phyloP scores from a whole-genome alignment of 2,113 vertebrate genomes.

The Globicephala melas region DNA sequence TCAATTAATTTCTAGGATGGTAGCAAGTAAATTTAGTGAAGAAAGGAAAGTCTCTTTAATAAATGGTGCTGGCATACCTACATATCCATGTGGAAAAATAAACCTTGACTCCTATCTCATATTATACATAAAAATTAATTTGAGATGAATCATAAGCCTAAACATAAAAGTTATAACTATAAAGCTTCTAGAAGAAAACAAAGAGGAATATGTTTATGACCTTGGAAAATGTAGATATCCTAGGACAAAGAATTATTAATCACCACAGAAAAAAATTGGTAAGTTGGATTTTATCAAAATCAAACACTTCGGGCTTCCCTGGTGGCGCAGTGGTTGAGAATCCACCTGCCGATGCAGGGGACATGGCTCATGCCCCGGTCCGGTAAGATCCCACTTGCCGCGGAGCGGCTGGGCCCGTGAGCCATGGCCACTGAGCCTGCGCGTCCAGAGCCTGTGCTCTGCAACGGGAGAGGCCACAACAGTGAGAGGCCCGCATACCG shows the following conservation, averaged over 20 bases:
- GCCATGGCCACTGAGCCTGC: no score
- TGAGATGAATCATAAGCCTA: constrained; percentile 16
- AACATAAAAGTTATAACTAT: neutral
- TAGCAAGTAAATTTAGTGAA: constrained; percentile 1
- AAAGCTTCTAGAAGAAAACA: constrained; percentile 10
- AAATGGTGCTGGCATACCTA: neutral
- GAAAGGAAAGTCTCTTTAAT: constrained; percentile 26
- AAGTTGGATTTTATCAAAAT: constrained; percentile 42
- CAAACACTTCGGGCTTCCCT: neutral
- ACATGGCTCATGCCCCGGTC: no score
- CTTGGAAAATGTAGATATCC: neutral
- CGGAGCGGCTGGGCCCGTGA: no score
- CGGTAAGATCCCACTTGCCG: no score
- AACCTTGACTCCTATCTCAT: neutral
- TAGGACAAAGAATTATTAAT: constrained; percentile 1
- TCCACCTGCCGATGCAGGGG: no score
- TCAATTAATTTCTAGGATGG: constrained; percentile 43
- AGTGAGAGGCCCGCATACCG: no score
- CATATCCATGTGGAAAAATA: neutral
- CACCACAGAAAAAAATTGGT: neutral
- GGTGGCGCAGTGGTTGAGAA: no score
- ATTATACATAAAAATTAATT: constrained; percentile 17
- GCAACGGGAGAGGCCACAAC: no score
- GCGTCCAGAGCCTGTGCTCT: no score
- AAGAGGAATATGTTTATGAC: neutral